phyloP scores from a whole-genome alignment of 92 coral and sea anemone species.

The Porites rus region DNA sequence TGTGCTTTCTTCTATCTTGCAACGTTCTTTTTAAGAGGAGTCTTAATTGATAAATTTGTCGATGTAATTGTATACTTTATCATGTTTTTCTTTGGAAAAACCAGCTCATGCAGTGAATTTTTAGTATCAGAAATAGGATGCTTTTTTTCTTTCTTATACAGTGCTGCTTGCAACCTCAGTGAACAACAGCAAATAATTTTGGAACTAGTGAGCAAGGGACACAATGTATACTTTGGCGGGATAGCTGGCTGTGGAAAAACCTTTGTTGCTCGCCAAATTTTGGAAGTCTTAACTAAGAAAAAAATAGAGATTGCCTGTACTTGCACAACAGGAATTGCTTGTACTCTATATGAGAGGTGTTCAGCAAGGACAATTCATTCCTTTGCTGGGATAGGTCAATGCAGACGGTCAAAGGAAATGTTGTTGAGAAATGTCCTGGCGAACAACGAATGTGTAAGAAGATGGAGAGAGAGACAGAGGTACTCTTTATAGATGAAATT shows the following conservation, averaged over 20 bases:
- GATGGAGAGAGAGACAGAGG: constrained; percentile 58
- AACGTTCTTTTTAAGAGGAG: no score
- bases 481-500: constrained; percentile 70
- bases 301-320: constrained; percentile 30
- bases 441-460: constrained; percentile 24
- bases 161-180: constrained; percentile 5
- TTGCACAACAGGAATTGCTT: constrained; percentile 63
- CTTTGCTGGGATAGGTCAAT: constrained; percentile 61
- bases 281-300: not conserved
- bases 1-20: no score
- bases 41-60: no score
- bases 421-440: constrained; percentile 26
- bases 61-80: no score
- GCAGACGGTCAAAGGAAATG: constrained; percentile 28
- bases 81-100: no score
- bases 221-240: constrained; percentile 48
- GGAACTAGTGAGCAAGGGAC: constrained; percentile 32
- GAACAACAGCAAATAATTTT: constrained; percentile 19
- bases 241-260: constrained; percentile 54
- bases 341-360: constrained; percentile 7
- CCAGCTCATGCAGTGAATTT: no score
- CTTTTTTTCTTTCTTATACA: constrained; percentile 5
- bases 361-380: constrained; percentile 64
- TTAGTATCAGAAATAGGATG: not conserved
- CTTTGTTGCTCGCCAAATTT: not conserved